These are phyloP conservation scores for Lampropteryx suffumata DNA, from an alignment of 2,888 invertebrate species.

Conservation along the genomic window DNA sequence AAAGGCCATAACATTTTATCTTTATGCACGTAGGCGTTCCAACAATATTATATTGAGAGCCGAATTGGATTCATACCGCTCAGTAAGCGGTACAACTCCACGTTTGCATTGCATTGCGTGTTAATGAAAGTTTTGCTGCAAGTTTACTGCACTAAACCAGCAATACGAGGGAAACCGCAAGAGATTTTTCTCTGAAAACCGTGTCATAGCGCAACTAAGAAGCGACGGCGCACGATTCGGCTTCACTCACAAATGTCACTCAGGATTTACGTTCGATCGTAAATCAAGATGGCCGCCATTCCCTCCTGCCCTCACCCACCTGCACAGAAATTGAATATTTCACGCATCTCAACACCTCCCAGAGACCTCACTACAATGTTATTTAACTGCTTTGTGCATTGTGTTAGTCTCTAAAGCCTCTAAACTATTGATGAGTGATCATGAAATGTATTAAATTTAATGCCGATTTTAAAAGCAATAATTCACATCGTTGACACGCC, in stretches of 20 bases:
- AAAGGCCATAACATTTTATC: constrained; percentile 49
- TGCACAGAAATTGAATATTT: constrained; percentile 82
- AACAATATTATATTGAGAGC: constrained; percentile 49
- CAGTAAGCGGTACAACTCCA: constrained; percentile 37
- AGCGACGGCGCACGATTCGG: constrained; percentile 55
- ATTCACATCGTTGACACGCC: constrained; percentile 75
- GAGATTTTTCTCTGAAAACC: constrained; percentile 65
- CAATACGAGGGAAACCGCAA: constrained; percentile 52
- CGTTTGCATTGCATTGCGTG: constrained; percentile 46
- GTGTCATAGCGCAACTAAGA: constrained; percentile 56
- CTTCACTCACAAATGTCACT: constrained; percentile 78
- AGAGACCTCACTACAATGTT: constrained; percentile 74
- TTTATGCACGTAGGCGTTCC: constrained; percentile 52
- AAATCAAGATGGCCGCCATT: constrained; percentile 79
- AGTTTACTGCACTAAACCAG: constrained; percentile 35
- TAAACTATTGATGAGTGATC: constrained; percentile 81
- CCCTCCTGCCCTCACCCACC: constrained; percentile 56
- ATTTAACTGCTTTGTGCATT: constrained; percentile 74
- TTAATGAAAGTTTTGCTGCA: constrained; percentile 30
- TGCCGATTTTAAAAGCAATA: constrained; percentile 78
- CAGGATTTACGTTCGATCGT: constrained; percentile 76
- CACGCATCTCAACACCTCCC: constrained; percentile 79
- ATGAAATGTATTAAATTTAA: constrained; percentile 78
- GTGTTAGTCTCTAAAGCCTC: constrained; percentile 80
- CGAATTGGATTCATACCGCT: constrained; percentile 33